Evolutionary conservation across 2,113 vertebrate genomes (phyloP), one percentile per base, ranked within the genome.

Genomic region (Crotalus viridis): DNA sequence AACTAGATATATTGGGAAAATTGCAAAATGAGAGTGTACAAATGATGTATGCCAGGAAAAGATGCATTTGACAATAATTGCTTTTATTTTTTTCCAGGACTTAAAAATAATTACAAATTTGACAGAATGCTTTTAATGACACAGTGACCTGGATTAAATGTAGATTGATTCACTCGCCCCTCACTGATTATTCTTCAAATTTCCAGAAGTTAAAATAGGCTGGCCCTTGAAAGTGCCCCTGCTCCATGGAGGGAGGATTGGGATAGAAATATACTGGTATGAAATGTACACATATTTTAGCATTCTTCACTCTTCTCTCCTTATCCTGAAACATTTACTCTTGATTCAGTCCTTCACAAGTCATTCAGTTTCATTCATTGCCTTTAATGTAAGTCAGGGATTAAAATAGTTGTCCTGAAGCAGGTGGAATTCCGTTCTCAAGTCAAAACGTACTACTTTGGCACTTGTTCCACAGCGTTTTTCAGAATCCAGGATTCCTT

Each of bases 371-470:
- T 91, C 94, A 94, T 94, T 97, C 93, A 95, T 96, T 96, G 96
- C 96, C 97, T 96, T 94, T 89, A 88, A 81, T n/a, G 64, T 95
- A 96, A 94, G 94, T 91, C 89, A 91, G 90, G 17, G 94, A 95
- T 95, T 94, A 94, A 92, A 95, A 92, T 95, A 93, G 92, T 95
- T 95, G 96, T 92, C 94, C 95, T 26, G 52, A 51, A 96, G 95
- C 97, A 96, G 97, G 97, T 97, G 97, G 96, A 95, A 46, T 55
- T 92, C 94, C 94, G 94, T 95, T 95, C 95, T 96, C 85, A 54
- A 93, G 95, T 95, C 96, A 96, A 95, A 90, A 94, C 94, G 96
- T 96, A 94, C 89, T 85, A 89, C 85, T 95, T 93, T 96, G 97
- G 96, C 95, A 91, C 74, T 13, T 89, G 91, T 91, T 87, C 94